Conservation (phyloP, 1,140 invertebrate species). For the Meloidogyne exigua region DNA sequence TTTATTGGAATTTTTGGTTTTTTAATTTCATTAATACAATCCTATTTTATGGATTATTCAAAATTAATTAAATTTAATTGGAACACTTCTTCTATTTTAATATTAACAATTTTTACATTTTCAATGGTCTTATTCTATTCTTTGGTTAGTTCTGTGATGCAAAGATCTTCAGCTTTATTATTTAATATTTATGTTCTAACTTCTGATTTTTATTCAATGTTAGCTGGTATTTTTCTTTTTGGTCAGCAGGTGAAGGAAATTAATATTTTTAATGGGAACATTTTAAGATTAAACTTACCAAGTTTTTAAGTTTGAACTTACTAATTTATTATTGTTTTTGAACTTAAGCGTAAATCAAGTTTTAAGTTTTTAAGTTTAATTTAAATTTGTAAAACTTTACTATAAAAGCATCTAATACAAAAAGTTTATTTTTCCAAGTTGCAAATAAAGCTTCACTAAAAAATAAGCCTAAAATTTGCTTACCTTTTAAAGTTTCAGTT, state of each 20-base stretch:
- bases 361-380: no score
- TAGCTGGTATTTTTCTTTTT: neutral
- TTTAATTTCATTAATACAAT: conserved; percentile 1
- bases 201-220: conserved; percentile 1
- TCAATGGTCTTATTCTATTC: conserved; percentile 1
- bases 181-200: conserved; percentile 3
- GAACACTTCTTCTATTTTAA: neutral
- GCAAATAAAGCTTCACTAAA: no score
- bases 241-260: neutral
- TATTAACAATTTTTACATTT: neutral
- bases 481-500: neutral
- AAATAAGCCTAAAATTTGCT: no score
- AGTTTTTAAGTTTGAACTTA: no score
- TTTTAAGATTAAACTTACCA: no score
- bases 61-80: conserved; percentile 6
- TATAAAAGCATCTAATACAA: no score
- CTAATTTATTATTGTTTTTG: no score
- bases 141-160: neutral
- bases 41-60: neutral
- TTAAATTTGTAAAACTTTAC: no score
- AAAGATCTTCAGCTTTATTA: neutral
- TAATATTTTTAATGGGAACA: no score
- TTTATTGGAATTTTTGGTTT: neutral
- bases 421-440: no score
- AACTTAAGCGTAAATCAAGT: no score